These are phyloP conservation scores for Catotricha subobsoleta DNA, from an alignment of 2,888 invertebrate species.

Conservation along the genomic window DNA sequence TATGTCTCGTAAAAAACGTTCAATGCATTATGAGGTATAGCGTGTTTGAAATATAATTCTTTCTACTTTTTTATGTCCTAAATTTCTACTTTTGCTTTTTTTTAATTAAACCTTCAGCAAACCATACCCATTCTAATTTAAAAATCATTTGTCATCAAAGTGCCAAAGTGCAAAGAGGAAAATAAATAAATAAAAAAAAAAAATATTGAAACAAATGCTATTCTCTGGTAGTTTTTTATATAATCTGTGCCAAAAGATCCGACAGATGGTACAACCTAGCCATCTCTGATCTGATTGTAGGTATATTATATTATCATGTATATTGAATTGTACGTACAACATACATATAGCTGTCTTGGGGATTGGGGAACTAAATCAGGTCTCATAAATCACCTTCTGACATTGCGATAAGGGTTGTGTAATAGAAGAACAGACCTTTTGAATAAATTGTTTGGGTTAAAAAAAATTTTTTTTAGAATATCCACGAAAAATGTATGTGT, in stretches of 20 bases:
- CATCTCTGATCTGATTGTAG: slow-evolving; percentile 4
- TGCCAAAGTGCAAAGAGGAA: neutral
- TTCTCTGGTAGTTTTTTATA: neutral
- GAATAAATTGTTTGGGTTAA: too few species aligned
- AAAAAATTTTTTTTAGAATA: too few species aligned
- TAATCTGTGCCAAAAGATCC: slow-evolving; percentile 3
- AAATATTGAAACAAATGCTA: neutral
- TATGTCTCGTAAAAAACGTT: too few species aligned
- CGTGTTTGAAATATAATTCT: too few species aligned
- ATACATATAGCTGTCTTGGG: neutral
- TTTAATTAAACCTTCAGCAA: too few species aligned
- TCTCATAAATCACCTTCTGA: slow-evolving; percentile 2
- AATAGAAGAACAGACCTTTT: too few species aligned
- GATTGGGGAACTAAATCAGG: slow-evolving; percentile 3
- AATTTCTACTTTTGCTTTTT: too few species aligned
- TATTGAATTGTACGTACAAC: neutral
- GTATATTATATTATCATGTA: neutral
- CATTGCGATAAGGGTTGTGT: slow-evolving; percentile 4
- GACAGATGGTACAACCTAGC: slow-evolving; percentile 2
- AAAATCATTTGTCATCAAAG: too few species aligned
- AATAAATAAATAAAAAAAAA: neutral
- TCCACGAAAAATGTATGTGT: too few species aligned
- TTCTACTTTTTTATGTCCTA: too few species aligned
- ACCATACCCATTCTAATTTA: too few species aligned
- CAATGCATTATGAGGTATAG: too few species aligned